Evolutionary conservation across 2,797 vertebrate species (phyloP).

Genomic region (Sebastes diploproa): DNA sequence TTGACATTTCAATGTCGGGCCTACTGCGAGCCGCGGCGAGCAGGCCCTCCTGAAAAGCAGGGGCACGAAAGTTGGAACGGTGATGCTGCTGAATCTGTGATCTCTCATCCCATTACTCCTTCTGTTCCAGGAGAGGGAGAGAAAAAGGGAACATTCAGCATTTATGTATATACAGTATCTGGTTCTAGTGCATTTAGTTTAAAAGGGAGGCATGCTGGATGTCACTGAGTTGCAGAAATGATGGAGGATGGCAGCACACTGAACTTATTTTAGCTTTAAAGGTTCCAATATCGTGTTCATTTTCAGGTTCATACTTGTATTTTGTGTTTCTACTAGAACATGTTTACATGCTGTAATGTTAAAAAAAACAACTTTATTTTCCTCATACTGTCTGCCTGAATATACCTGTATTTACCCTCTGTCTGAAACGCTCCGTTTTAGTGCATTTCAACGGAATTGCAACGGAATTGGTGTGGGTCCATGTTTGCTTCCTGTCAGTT

Average conservation of each 20-base stretch:
- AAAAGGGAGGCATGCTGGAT: constrained; percentile 17
- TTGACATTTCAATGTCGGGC: constrained; percentile 73
- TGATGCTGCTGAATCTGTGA: constrained; percentile 37
- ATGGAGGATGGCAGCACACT: neutral
- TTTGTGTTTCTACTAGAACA: no score
- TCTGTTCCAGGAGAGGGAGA: neutral
- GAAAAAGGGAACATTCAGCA: constrained; percentile 26
- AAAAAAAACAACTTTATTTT: no score
- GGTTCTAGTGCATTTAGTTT: constrained; percentile 40
- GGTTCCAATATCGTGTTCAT: no score
- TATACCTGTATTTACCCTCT: no score
- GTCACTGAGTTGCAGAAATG: neutral
- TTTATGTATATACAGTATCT: constrained; percentile 19
- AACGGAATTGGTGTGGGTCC: no score
- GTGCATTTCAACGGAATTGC: no score
- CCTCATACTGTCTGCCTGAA: no score
- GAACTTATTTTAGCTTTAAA: neutral
- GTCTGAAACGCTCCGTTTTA: no score
- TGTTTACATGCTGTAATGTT: no score
- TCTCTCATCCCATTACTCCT: constrained; percentile 35
- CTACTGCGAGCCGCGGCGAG: constrained; percentile 15
- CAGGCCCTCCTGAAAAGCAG: constrained; percentile 33
- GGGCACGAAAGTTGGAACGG: constrained; percentile 15
- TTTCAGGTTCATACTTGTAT: no score
- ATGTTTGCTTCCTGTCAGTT: no score